These are phyloP conservation scores for Agrotis ipsilon DNA, from an alignment of 2,888 invertebrate genomes.

Conservation along the genomic window DNA sequence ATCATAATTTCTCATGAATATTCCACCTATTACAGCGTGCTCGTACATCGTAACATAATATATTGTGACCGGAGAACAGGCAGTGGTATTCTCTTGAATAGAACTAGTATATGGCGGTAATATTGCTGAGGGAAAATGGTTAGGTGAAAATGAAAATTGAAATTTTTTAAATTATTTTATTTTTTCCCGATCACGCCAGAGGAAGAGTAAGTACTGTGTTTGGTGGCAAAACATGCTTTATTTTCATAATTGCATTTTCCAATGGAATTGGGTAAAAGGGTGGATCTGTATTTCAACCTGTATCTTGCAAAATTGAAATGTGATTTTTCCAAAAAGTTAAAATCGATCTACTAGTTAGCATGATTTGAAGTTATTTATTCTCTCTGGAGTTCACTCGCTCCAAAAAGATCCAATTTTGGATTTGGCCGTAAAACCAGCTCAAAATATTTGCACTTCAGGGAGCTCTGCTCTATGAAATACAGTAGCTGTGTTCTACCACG, in stretches of 20 bases:
- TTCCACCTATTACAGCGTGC: constrained; percentile 36
- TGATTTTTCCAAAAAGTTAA: too few relatives aligned
- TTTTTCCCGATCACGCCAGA: too few relatives aligned
- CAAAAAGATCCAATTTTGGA: background rate
- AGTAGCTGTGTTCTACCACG: background rate
- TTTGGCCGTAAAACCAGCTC: background rate
- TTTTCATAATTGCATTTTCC: too few relatives aligned
- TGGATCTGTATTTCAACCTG: too few relatives aligned
- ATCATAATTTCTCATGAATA: constrained; percentile 46
- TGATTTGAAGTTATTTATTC: background rate
- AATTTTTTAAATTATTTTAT: background rate
- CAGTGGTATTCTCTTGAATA: constrained; percentile 42
- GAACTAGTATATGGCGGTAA: constrained; percentile 21
- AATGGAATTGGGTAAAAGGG: too few relatives aligned
- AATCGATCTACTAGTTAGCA: too few relatives aligned
- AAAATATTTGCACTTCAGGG: background rate
- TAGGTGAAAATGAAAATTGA: too few relatives aligned
- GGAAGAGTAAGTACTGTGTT: too few relatives aligned
- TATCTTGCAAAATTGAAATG: too few relatives aligned
- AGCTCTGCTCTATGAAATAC: background rate
- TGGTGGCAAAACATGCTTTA: too few relatives aligned
- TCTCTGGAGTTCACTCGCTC: background rate
- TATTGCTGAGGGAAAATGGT: constrained; percentile 11
- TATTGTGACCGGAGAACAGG: constrained; percentile 27
- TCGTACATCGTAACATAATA: constrained; percentile 43